Conservation (phyloP, 2,113 vertebrate species). For the Corythoichthys intestinalis region DNA sequence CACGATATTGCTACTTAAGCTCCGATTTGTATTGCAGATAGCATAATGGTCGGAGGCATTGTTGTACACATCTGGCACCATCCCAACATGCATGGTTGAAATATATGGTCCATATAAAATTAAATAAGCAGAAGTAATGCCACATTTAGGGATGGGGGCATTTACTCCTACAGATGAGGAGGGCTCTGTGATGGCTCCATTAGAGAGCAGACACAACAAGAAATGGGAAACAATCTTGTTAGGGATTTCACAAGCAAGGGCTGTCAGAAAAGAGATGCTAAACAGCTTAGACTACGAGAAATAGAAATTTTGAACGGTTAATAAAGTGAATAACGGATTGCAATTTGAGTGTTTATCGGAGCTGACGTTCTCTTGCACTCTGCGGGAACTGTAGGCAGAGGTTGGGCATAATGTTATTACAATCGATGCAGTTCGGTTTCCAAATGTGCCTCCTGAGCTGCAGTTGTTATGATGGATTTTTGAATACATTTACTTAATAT, state of each 20-base stretch:
- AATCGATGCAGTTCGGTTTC: conserved; percentile 10
- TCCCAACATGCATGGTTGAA: conserved; percentile 7
- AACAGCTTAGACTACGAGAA: conserved; percentile 34
- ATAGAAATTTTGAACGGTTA: conserved; percentile 43
- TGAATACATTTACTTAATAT: neutral
- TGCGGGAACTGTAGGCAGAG: conserved; percentile 3
- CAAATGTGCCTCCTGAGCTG: conserved; percentile 19
- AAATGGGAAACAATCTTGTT: conserved; percentile 25
- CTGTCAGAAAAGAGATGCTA: conserved; percentile 19
- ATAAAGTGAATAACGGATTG: conserved; percentile 35
- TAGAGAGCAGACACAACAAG: conserved; percentile 9
- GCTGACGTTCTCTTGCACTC: conserved; percentile 12
- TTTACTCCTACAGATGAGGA: conserved; percentile 4
- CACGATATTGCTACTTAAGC: no score
- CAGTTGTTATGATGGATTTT: neutral
- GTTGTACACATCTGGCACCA: neutral
- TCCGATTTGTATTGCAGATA: neutral
- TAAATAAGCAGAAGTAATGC: conserved; percentile 16
- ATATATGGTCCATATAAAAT: conserved; percentile 3
- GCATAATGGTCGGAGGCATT: neutral
- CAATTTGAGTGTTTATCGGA: conserved; percentile 18
- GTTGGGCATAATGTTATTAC: conserved; percentile 30
- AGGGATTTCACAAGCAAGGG: conserved; percentile 23
- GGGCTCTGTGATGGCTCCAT: conserved; percentile 25
- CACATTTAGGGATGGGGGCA: neutral